Evolutionary conservation across 2,797 vertebrate genomes (phyloP).

Genomic region (Pitangus sulphuratus): DNA sequence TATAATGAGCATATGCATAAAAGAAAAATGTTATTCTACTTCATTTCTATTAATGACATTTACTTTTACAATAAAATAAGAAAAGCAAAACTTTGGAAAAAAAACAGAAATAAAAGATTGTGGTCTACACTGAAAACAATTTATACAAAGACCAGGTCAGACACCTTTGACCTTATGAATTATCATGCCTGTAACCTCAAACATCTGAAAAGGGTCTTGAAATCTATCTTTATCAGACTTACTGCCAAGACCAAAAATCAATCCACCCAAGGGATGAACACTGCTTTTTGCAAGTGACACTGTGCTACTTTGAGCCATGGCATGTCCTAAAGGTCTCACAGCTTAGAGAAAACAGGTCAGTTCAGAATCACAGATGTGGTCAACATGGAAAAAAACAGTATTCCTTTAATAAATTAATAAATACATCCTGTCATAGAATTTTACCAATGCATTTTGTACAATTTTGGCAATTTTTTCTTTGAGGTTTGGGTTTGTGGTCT

Average conservation of each 20-base stretch:
- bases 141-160: not conserved
- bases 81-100: not conserved
- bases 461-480: not conserved
- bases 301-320: not conserved
- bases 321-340: not conserved
- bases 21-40: not conserved
- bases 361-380: not conserved
- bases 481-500: not conserved
- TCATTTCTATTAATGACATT: not conserved
- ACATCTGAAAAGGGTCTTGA: not conserved
- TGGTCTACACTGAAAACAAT: not conserved
- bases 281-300: not conserved
- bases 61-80: not conserved
- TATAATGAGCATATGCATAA: not conserved
- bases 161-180: not conserved
- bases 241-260: conserved; percentile 4
- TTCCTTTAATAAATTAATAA: not conserved
- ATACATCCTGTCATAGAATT: not conserved
- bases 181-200: not conserved
- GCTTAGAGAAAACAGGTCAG: not conserved
- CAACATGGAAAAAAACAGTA: not conserved
- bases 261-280: not conserved
- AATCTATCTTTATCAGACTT: conserved; percentile 2
- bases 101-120: not conserved
- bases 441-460: not conserved